Percentiles rank a stretch among this genome's conserved stretches.
These are phyloP conservation scores for Leptodon cayanensis DNA, from an alignment of 2,797 vertebrate genomes.

Conservation along the genomic window DNA sequence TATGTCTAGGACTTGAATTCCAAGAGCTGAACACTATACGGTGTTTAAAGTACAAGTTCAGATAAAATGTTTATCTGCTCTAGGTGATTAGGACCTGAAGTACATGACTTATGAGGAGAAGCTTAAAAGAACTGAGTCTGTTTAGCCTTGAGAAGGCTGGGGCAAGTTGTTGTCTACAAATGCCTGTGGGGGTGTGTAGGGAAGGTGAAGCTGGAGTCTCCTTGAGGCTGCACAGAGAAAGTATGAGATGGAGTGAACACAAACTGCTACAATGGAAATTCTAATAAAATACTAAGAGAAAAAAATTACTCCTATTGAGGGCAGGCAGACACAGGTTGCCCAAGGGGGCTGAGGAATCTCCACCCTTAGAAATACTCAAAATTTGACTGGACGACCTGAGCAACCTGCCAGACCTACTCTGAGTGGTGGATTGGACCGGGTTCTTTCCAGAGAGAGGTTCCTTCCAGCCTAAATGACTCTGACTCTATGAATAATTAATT, in stretches of 20 bases:
- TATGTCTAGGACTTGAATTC: neutral
- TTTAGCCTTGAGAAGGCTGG: neutral
- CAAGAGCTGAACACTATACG: neutral
- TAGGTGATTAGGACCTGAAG: neutral
- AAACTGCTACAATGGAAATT: neutral
- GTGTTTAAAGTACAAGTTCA: neutral
- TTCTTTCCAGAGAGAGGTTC: neutral
- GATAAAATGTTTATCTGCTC: neutral
- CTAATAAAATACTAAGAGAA: neutral
- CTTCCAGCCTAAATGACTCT: neutral
- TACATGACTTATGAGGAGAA: neutral
- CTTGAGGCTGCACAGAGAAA: neutral
- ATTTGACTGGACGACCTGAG: fast-evolving
- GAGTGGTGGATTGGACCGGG: neutral
- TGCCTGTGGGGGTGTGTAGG: fast-evolving
- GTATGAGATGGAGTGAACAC: neutral
- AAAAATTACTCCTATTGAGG: neutral
- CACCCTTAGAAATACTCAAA: neutral
- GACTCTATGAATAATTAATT: neutral
- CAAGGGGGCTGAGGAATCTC: neutral
- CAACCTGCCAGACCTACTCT: neutral
- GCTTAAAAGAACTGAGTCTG: neutral
- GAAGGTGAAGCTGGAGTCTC: neutral
- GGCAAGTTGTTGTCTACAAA: neutral
- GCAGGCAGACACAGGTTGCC: neutral